Percentiles rank a stretch among this genome's conserved stretches.
Evolutionary conservation across 2,113 vertebrate species (phyloP).

Genomic region (Danionella cerebrum): DNA sequence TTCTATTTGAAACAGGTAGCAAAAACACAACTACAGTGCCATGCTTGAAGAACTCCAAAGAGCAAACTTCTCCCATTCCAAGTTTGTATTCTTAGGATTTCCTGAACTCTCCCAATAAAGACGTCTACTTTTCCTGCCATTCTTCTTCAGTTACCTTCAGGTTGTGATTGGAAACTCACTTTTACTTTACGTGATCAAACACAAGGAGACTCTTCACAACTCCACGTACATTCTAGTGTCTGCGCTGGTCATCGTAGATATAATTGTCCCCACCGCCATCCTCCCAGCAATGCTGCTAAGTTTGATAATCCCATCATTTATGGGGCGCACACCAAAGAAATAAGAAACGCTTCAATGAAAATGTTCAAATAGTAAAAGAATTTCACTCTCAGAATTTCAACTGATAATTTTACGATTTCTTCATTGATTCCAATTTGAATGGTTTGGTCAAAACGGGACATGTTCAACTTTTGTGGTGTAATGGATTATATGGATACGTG

Average conservation of each 20-base stretch:
- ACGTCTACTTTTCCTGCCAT: slow-evolving; percentile 48
- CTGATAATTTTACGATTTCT: too few species aligned
- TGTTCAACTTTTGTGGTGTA: too few species aligned
- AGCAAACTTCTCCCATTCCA: slow-evolving; percentile 53
- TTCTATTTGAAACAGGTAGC: neutral
- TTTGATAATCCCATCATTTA: slow-evolving; percentile 71
- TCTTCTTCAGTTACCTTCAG: slow-evolving; percentile 40
- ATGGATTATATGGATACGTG: too few species aligned
- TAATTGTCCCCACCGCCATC: slow-evolving; percentile 50
- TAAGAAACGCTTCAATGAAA: slow-evolving; percentile 47
- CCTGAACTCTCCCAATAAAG: slow-evolving; percentile 46
- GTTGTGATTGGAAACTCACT: slow-evolving; percentile 54
- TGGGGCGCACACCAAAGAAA: slow-evolving; percentile 66
- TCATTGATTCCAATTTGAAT: too few species aligned
- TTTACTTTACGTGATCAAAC: slow-evolving; percentile 47
- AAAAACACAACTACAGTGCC: slow-evolving; percentile 12
- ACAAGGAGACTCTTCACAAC: slow-evolving; percentile 50
- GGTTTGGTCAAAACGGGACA: too few species aligned
- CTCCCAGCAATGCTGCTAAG: slow-evolving; percentile 57
- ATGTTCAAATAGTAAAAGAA: slow-evolving; percentile 39
- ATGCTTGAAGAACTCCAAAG: slow-evolving; percentile 34
- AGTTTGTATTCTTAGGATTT: slow-evolving; percentile 57
- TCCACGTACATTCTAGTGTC: slow-evolving; percentile 68
- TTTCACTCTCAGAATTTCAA: slow-evolving; percentile 26
- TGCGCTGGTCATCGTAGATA: slow-evolving; percentile 56